These are phyloP conservation scores for Suncus etruscus DNA, from an alignment of 2,113 vertebrate genomes.

Conservation along the genomic window DNA sequence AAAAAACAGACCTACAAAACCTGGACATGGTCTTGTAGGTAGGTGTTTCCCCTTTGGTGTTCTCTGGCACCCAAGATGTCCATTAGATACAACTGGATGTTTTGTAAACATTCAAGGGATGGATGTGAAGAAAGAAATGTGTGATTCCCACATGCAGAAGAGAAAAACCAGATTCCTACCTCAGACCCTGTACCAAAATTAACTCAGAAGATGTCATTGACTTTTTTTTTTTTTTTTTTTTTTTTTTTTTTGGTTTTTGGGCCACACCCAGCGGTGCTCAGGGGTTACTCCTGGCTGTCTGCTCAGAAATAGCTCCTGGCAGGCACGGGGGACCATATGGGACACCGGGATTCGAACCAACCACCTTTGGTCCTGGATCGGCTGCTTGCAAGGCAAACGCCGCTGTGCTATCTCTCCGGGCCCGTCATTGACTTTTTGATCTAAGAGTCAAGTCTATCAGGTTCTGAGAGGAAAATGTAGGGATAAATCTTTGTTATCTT, in stretches of 20 bases:
- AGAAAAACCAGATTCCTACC: neutral
- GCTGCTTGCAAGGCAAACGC: too few species aligned
- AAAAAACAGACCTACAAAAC: neutral
- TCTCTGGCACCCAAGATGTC: conserved; percentile 18
- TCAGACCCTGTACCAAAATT: neutral
- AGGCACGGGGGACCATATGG: too few species aligned
- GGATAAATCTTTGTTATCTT: conserved; percentile 25
- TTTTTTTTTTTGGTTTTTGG: too few species aligned
- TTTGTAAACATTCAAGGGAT: neutral
- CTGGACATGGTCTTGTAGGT: neutral
- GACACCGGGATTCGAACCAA: too few species aligned
- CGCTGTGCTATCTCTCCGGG: too few species aligned
- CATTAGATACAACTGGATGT: neutral
- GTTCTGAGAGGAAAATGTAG: conserved; percentile 7
- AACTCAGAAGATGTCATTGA: neutral
- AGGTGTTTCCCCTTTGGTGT: neutral
- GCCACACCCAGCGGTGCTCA: too few species aligned
- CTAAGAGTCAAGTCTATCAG: neutral
- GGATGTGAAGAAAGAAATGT: neutral
- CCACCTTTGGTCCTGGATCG: too few species aligned
- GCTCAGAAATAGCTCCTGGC: too few species aligned
- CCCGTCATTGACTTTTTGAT: conserved; percentile 29
- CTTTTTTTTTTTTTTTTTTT: too few species aligned
- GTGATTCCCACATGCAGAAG: neutral
- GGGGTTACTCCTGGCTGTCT: too few species aligned